Conservation (phyloP, 2,797 vertebrate species). For the Scyliorhinus canicula region DNA sequence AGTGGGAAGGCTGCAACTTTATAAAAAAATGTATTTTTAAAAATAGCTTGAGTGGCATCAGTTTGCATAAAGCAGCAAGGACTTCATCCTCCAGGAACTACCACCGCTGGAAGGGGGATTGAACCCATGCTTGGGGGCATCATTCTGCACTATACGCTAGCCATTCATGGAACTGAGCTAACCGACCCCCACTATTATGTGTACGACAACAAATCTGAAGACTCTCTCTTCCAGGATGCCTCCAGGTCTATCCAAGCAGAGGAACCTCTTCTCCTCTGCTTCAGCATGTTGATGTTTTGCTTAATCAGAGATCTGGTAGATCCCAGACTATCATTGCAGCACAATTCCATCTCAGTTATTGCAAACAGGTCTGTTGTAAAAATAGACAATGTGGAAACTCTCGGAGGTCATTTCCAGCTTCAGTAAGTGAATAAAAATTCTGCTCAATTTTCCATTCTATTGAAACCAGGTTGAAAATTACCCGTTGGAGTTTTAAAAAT, state of each 20-base stretch:
- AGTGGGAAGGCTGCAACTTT: too few relatives aligned
- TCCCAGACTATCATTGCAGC: neutral
- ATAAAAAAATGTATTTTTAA: too few relatives aligned
- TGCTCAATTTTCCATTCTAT: neutral
- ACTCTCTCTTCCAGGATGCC: neutral
- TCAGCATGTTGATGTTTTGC: neutral
- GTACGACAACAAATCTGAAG: neutral
- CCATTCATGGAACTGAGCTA: neutral
- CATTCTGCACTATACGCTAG: neutral
- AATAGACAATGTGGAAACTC: neutral
- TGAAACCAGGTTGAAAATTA: neutral
- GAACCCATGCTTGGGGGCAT: neutral
- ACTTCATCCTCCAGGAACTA: neutral
- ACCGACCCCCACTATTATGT: neutral
- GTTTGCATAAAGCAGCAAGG: neutral
- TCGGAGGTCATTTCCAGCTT: neutral
- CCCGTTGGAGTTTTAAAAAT: neutral
- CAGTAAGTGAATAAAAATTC: neutral
- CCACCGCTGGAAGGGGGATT: neutral
- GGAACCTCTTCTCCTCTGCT: neutral
- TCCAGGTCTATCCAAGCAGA: neutral
- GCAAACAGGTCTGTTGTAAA: neutral
- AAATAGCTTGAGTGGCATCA: neutral
- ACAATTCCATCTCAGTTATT: neutral
- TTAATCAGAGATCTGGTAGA: neutral